These are phyloP conservation scores for Andrena trimmerana DNA, from an alignment of 2,888 invertebrate genomes.

Conservation along the genomic window DNA sequence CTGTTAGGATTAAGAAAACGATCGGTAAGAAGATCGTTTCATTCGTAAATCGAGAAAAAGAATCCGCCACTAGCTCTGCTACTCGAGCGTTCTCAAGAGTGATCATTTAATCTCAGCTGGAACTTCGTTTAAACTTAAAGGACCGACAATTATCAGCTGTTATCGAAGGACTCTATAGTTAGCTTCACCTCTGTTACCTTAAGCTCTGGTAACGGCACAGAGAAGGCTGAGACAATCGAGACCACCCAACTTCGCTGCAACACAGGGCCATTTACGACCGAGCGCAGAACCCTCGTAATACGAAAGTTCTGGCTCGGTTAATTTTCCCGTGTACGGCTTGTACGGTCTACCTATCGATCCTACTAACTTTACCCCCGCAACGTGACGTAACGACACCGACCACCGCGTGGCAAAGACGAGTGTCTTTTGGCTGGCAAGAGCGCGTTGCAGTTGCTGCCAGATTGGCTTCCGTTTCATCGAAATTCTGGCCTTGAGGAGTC, in stretches of 20 bases:
- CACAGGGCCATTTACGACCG: background rate
- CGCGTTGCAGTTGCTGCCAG: slow-evolving; percentile 14
- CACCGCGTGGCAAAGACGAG: slow-evolving; percentile 41
- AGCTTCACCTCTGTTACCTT: too few relatives aligned
- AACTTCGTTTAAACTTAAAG: background rate
- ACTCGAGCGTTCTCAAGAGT: too few relatives aligned
- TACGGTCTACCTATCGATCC: slow-evolving; percentile 67
- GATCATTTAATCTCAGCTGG: background rate
- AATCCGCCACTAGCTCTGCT: background rate
- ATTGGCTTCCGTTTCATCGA: slow-evolving; percentile 17
- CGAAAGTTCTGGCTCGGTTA: slow-evolving; percentile 49
- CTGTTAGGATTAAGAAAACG: background rate
- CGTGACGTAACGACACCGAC: slow-evolving; percentile 62
- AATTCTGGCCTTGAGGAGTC: slow-evolving; percentile 26
- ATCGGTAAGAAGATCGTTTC: too few relatives aligned
- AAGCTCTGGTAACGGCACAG: background rate
- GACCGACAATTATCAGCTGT: too few relatives aligned
- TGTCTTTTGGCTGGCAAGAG: slow-evolving; percentile 61
- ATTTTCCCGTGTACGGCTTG: slow-evolving; percentile 43
- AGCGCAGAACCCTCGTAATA: slow-evolving; percentile 7
- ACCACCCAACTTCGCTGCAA: background rate
- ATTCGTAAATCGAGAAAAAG: background rate
- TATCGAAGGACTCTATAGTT: too few relatives aligned
- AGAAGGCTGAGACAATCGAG: background rate
- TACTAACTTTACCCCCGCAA: slow-evolving; percentile 69